These are phyloP conservation scores for Hydrocynus forskahlii DNA, from an alignment of 2,797 vertebrate species.

Conservation along the genomic window DNA sequence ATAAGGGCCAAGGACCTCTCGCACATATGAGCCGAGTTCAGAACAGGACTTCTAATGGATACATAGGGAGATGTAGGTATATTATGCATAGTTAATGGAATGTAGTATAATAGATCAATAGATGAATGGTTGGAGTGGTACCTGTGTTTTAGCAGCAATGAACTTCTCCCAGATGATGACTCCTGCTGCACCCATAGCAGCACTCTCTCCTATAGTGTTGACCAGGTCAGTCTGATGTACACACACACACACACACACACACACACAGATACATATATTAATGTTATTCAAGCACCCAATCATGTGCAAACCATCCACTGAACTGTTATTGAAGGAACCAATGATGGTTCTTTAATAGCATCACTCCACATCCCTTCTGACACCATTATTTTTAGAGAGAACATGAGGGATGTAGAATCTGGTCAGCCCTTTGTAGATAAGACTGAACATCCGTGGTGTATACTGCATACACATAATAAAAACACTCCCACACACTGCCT, in stretches of 20 bases:
- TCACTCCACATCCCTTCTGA: not conserved
- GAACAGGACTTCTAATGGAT: conserved; percentile 77
- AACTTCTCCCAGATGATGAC: conserved; percentile 79
- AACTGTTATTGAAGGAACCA: too few relatives aligned
- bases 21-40: conserved; percentile 76
- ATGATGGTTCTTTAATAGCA: not conserved
- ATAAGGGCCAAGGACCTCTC: conserved; percentile 79
- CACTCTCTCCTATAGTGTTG: conserved; percentile 83
- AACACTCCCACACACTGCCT: not conserved
- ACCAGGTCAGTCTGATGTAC: conserved; percentile 78
- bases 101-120: not conserved
- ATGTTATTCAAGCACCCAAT: too few relatives aligned
- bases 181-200: conserved; percentile 82
- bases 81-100: not conserved
- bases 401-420: too few relatives aligned
- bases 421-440: too few relatives aligned
- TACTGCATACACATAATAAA: too few relatives aligned
- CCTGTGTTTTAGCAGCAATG: conserved; percentile 60
- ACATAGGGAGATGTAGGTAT: conserved; percentile 4
- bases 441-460: too few relatives aligned
- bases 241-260: conserved; percentile 9
- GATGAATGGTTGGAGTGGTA: conserved; percentile 25
- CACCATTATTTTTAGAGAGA: not conserved
- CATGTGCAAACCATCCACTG: too few relatives aligned
- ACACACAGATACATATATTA: not conserved